A percentile compares a stretch with the other conserved stretches of the same genome.
Conservation (phyloP, 1,140 invertebrate genomes). For the Bombus turneri region DNA sequence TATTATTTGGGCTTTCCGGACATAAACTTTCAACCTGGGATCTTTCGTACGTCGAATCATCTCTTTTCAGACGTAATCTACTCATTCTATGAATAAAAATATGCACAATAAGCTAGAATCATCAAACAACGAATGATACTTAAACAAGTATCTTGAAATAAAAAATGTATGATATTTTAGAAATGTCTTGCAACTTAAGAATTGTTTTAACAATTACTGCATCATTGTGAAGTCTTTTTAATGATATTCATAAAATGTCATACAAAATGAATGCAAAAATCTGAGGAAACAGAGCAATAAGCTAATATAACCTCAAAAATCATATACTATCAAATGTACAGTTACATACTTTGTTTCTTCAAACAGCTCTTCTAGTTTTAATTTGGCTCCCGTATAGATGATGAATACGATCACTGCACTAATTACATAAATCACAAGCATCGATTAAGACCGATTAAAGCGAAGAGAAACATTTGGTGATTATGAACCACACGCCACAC, state of each 20-base stretch:
- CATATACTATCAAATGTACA: background rate
- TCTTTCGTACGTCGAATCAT: fast-evolving
- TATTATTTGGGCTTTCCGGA: too few relatives aligned
- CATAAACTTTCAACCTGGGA: too few relatives aligned
- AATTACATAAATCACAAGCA: slow-evolving; percentile 42
- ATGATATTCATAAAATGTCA: background rate
- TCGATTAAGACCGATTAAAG: background rate
- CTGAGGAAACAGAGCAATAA: background rate
- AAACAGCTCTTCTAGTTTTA: slow-evolving; percentile 17
- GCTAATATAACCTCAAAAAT: slow-evolving; percentile 48
- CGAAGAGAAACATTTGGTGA: too few relatives aligned
- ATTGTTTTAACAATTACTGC: background rate
- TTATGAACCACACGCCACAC: background rate
- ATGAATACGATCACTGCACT: slow-evolving; percentile 22
- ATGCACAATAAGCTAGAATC: background rate
- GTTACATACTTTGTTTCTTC: slow-evolving; percentile 22
- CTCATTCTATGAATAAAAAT: slow-evolving; percentile 14
- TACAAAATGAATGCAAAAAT: background rate
- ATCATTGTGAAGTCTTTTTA: too few relatives aligned
- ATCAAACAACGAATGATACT: background rate
- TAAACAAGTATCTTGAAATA: background rate
- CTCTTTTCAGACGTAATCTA: background rate
- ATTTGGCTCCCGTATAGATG: slow-evolving; percentile 6
- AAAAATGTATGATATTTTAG: background rate
- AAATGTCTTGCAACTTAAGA: background rate